These are phyloP conservation scores for Azemiops feae DNA, from an alignment of 2,113 vertebrate genomes.

Conservation along the genomic window DNA sequence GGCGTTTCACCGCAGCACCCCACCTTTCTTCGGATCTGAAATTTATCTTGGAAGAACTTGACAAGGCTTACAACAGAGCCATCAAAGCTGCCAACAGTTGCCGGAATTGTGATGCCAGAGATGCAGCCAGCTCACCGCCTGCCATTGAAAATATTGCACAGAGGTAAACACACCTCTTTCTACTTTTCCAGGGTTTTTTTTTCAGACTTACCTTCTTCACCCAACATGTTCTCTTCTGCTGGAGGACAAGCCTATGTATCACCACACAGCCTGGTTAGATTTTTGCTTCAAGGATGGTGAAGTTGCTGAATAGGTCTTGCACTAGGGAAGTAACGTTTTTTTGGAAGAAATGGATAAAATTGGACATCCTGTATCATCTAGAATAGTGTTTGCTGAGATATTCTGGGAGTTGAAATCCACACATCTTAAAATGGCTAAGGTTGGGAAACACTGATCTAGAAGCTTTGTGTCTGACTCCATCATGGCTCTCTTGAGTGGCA, in stretches of 20 bases:
- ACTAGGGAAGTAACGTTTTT: background rate
- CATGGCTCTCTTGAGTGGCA: background rate
- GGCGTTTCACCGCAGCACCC: constrained; percentile 87
- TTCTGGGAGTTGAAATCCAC: too few species aligned
- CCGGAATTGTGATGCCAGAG: constrained; percentile 64
- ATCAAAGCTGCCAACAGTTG: constrained; percentile 84
- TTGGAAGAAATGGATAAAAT: background rate
- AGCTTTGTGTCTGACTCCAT: background rate
- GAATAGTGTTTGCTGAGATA: background rate
- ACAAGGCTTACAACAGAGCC: constrained; percentile 90
- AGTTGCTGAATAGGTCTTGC: background rate
- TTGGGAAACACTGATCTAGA: background rate
- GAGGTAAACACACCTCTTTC: constrained; percentile 56
- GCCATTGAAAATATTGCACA: constrained; percentile 63
- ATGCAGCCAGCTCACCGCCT: constrained; percentile 42
- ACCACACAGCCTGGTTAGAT: background rate
- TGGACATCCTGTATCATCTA: background rate
- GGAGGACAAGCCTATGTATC: background rate
- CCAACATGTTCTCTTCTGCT: background rate
- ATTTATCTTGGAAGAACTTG: constrained; percentile 96
- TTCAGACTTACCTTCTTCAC: background rate
- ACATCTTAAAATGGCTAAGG: too few species aligned
- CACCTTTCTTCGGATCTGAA: constrained; percentile 90
- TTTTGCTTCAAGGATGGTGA: background rate
- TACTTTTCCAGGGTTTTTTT: background rate